These are phyloP conservation scores for Hycleus cichorii DNA, from an alignment of 1,140 invertebrate species.

Conservation along the genomic window DNA sequence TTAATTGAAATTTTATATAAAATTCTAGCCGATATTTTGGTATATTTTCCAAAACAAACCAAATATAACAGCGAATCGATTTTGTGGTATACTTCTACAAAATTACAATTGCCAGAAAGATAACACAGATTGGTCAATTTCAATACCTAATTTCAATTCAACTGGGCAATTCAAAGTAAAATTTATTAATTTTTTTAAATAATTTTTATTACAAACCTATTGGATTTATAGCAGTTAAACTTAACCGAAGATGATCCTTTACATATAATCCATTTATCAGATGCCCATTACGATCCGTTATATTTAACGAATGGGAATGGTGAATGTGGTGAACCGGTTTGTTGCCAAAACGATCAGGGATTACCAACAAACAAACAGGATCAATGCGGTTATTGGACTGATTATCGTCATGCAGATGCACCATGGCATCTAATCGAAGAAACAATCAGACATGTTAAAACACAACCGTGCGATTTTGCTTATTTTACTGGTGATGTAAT, in stretches of 20 bases:
- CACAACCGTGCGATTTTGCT: constrained; percentile 52
- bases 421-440: constrained; percentile 25
- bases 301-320: constrained; percentile 62
- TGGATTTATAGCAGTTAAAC: no score
- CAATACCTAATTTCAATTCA: constrained; percentile 36
- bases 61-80: constrained; percentile 22
- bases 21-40: background rate
- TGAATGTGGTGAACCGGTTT: constrained; percentile 66
- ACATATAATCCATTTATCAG: constrained; percentile 67
- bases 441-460: constrained; percentile 19
- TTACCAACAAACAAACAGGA: constrained; percentile 41
- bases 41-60: background rate
- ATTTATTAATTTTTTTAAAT: no score
- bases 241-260: constrained; percentile 21
- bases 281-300: constrained; percentile 72
- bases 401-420: constrained; percentile 65
- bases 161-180: no score
- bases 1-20: background rate
- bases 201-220: no score
- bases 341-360: constrained; percentile 62
- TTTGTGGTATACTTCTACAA: constrained; percentile 53
- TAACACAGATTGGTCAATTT: constrained; percentile 48
- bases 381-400: constrained; percentile 67
- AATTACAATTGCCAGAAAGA: constrained; percentile 35
- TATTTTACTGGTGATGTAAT: constrained; percentile 82